A percentile compares a stretch with the other conserved stretches of the same genome.
Evolutionary conservation across 1,140 invertebrate genomes (phyloP).

Genomic region (Caenorhabditis latens): DNA sequence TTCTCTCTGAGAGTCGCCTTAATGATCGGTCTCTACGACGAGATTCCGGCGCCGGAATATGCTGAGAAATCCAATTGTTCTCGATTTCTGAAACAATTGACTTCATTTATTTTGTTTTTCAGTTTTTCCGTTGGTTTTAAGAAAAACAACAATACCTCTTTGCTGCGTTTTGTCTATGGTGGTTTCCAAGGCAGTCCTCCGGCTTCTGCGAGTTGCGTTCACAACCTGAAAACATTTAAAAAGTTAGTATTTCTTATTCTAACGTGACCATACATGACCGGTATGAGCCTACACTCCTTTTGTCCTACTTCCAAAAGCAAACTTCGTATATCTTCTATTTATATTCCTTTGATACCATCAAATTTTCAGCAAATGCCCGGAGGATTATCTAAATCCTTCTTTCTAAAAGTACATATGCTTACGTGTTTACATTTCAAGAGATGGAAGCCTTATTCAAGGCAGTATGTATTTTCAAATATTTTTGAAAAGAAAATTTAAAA

Average conservation of each 20-base stretch:
- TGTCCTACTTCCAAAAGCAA: no score
- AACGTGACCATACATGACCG: no score
- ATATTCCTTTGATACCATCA: no score
- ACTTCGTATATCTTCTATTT: no score
- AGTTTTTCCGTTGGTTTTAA: background rate
- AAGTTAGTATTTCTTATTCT: no score
- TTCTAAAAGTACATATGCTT: no score
- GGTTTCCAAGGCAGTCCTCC: constrained; percentile 12
- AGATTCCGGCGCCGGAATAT: constrained; percentile 28
- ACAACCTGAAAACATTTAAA: constrained; percentile 24
- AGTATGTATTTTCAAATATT: no score
- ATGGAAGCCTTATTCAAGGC: no score
- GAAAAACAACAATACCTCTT: background rate
- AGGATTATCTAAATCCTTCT: no score
- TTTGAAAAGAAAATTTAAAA: background rate
- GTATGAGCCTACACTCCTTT: no score
- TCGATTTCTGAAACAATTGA: constrained; percentile 23
- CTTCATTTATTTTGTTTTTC: background rate
- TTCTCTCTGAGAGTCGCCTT: constrained; percentile 41
- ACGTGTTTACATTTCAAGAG: no score
- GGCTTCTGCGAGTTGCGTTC: constrained; percentile 25
- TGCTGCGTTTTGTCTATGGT: constrained; percentile 27
- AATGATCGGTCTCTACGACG: constrained; percentile 18
- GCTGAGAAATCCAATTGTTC: constrained; percentile 46
- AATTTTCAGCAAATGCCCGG: no score